Conservation (phyloP, 2,888 invertebrate species). For the Drepana falcataria region DNA sequence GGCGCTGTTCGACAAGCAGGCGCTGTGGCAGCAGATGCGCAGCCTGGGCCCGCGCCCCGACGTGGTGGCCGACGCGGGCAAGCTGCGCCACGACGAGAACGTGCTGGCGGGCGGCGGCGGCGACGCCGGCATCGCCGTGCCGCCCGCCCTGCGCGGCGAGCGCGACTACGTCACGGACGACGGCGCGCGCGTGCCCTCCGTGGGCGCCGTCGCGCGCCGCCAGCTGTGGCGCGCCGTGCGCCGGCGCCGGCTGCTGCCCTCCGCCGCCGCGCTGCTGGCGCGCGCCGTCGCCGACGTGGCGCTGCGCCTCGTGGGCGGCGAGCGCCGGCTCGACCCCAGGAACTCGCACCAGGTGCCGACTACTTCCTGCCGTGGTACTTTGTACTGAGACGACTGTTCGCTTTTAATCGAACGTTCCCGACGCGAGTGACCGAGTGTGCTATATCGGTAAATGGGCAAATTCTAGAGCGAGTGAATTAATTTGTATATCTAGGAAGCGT, state of each 20-base stretch:
- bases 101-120: constrained; percentile 70
- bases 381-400: too few relatives aligned
- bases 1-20: constrained; percentile 90
- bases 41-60: constrained; percentile 58
- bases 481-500: too few relatives aligned
- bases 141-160: constrained; percentile 74
- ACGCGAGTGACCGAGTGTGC: too few relatives aligned
- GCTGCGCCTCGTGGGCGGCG: constrained; percentile 86
- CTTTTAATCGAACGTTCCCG: too few relatives aligned
- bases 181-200: constrained; percentile 87
- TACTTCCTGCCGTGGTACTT: too few relatives aligned
- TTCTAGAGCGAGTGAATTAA: too few relatives aligned
- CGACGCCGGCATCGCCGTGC: constrained; percentile 80
- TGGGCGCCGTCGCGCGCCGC: constrained; percentile 81
- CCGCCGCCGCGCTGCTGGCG: constrained; percentile 85
- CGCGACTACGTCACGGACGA: constrained; percentile 87
- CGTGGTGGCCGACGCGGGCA: constrained; percentile 26
- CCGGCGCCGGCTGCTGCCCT: constrained; percentile 78
- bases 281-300: constrained; percentile 92
- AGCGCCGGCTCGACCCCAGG: constrained; percentile 88
- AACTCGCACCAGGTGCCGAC: constrained; percentile 94
- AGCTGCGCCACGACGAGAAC: constrained; percentile 92
- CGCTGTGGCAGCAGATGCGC: constrained; percentile 62
- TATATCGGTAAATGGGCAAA: too few relatives aligned
- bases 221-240: constrained; percentile 83